phyloP scores from a whole-genome alignment of 2,797 vertebrate species.

The Nyctibius grandis region DNA sequence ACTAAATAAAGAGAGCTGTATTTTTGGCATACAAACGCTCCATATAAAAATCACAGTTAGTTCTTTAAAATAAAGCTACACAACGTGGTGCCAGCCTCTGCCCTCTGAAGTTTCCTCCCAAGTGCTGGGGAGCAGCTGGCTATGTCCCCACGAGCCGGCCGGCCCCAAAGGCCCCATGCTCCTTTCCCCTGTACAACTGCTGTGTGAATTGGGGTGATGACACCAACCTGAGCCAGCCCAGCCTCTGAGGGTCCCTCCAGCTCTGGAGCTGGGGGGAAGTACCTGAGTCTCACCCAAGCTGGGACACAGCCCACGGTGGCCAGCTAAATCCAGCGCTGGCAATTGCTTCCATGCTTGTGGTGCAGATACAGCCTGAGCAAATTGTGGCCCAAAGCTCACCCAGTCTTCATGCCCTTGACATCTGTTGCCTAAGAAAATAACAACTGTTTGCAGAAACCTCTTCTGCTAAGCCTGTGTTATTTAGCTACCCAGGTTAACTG shows the following conservation, averaged over 20 bases:
- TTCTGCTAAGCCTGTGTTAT: background rate
- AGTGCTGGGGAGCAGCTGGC: background rate
- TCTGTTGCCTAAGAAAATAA: background rate
- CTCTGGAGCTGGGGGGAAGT: background rate
- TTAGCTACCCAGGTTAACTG: background rate
- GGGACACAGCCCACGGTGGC: background rate
- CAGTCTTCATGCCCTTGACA: background rate
- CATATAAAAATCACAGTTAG: constrained; percentile 40
- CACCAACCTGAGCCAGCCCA: rapidly evolving
- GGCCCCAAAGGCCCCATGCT: rapidly evolving
- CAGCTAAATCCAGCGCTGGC: background rate
- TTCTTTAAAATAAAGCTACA: constrained; percentile 19
- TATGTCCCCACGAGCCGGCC: rapidly evolving
- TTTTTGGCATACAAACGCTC: background rate
- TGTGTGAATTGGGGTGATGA: rapidly evolving
- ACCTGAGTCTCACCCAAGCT: rapidly evolving
- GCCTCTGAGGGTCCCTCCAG: background rate
- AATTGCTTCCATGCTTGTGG: background rate
- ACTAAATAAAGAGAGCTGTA: constrained; percentile 47
- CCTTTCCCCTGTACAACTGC: background rate
- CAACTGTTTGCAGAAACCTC: background rate
- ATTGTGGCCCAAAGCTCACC: background rate
- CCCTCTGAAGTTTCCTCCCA: background rate
- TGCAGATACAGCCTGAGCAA: background rate
- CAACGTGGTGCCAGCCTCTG: background rate